Conservation (phyloP, 2,113 vertebrate species). For the Notechis scutatus region DNA sequence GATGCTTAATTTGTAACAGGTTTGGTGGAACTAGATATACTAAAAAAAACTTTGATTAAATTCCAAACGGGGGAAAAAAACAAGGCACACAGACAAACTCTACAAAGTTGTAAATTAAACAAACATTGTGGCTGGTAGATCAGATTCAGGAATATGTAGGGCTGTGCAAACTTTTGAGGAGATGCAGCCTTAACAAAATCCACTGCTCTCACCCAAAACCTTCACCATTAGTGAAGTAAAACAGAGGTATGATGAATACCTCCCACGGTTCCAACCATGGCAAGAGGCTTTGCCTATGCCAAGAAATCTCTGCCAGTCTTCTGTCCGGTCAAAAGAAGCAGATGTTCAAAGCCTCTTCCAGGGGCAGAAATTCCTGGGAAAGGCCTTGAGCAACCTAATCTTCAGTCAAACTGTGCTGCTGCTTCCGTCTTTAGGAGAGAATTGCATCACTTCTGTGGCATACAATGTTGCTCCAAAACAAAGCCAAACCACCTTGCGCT, state of each 20-base stretch:
- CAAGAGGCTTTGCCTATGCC: not conserved
- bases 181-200: not conserved
- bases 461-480: not conserved
- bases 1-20: constrained; percentile 45
- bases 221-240: not conserved
- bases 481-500: not conserved
- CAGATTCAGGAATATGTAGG: constrained; percentile 24
- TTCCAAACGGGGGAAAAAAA: constrained; percentile 1
- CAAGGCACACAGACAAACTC: not conserved
- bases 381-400: not conserved
- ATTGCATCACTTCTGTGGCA: not conserved
- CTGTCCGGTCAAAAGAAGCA: not conserved
- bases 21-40: constrained; percentile 45
- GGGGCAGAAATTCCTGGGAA: not conserved
- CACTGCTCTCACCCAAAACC: not conserved
- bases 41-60: constrained; percentile 39
- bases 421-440: not conserved
- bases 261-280: not conserved
- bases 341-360: not conserved
- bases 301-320: not conserved
- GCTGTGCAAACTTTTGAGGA: not conserved
- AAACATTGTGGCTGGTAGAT: not conserved
- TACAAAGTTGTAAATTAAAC: constrained; percentile 9
- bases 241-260: not conserved
- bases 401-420: not conserved